phyloP scores from a whole-genome alignment of 2,113 vertebrate genomes.

The Scophthalmus maximus region DNA sequence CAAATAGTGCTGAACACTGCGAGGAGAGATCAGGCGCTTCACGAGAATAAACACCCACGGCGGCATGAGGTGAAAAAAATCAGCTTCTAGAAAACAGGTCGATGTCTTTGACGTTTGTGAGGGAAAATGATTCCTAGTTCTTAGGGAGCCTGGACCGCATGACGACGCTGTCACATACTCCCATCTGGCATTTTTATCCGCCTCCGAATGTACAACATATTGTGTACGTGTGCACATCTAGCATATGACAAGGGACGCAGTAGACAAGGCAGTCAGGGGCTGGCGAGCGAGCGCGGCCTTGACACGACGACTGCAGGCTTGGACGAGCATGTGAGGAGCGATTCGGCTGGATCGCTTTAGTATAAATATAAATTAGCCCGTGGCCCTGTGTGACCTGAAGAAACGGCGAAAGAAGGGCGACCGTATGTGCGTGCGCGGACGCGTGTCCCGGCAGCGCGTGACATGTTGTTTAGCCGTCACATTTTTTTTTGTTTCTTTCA shows the following conservation, averaged over 20 bases:
- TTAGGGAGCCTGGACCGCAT: neutral
- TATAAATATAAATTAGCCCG: too few species aligned
- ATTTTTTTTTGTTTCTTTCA: too few species aligned
- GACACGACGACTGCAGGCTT: neutral
- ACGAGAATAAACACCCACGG: slow-evolving; percentile 7
- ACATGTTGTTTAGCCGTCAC: slow-evolving; percentile 31
- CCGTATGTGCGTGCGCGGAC: slow-evolving; percentile 1
- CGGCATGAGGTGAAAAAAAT: neutral
- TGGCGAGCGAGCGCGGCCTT: neutral
- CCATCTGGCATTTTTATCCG: neutral
- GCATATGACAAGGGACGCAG: neutral
- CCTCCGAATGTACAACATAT: neutral
- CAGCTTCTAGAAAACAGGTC: neutral
- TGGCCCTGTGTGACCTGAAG: too few species aligned
- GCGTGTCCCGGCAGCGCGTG: neutral
- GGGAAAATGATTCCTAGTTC: neutral
- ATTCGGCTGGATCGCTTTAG: too few species aligned
- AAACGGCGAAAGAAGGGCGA: neutral
- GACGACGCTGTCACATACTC: neutral
- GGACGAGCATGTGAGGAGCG: neutral
- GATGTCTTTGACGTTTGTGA: neutral
- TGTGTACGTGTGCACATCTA: neutral
- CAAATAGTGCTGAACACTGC: slow-evolving; percentile 4
- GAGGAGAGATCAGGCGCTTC: slow-evolving; percentile 14
- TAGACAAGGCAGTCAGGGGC: too few species aligned